These are phyloP conservation scores for Montifringilla adamsi DNA, from an alignment of 2,113 vertebrate genomes.

Conservation along the genomic window DNA sequence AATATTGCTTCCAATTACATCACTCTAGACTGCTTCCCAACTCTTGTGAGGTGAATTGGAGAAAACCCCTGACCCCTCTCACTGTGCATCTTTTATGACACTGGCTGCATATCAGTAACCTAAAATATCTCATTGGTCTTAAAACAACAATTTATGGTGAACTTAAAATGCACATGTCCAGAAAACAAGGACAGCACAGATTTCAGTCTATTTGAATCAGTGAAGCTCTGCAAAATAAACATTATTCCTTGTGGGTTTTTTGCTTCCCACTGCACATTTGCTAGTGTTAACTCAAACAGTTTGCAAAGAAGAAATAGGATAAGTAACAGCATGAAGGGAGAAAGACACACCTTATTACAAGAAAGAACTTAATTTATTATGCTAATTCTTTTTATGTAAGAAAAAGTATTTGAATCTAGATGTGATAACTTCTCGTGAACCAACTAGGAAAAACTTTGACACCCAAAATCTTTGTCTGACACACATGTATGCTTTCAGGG, in stretches of 20 bases:
- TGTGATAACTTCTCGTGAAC: not conserved
- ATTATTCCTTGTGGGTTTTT: not conserved
- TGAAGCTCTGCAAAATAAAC: not conserved
- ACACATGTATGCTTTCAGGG: not conserved
- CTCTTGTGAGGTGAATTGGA: not conserved
- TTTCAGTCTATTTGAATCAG: not conserved
- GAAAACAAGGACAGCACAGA: not conserved
- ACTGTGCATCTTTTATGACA: not conserved
- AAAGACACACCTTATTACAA: not conserved
- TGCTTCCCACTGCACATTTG: not conserved
- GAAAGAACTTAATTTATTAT: not conserved
- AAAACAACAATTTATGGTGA: not conserved
- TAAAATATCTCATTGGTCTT: not conserved
- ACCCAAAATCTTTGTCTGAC: not conserved
- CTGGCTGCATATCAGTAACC: not conserved
- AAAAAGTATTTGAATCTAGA: not conserved
- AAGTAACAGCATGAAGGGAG: not conserved
- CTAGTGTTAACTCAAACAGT: not conserved
- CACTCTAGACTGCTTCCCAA: not conserved
- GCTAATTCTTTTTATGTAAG: not conserved
- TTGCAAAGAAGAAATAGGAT: not conserved
- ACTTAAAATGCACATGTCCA: rapidly evolving
- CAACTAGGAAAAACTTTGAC: not conserved
- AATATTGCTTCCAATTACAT: not conserved
- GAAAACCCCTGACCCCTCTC: not conserved